These are phyloP conservation scores for Oreochromis mossambicus DNA, from an alignment of 2,797 vertebrate species.

Conservation along the genomic window DNA sequence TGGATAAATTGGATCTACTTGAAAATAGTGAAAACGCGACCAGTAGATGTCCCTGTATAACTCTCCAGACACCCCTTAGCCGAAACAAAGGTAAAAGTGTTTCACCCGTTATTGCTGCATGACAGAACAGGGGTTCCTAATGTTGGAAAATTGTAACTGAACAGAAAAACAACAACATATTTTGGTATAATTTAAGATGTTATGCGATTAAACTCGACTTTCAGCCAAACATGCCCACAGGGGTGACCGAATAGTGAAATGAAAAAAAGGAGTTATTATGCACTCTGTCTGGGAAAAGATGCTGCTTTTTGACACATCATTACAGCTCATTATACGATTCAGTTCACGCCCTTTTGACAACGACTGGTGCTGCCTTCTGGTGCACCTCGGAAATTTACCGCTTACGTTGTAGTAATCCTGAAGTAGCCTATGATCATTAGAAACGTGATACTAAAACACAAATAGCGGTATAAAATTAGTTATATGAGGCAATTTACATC, in stretches of 20 bases:
- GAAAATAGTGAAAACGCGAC: background rate
- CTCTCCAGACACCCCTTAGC: background rate
- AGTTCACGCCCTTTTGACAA: constrained; percentile 62
- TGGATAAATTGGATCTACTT: background rate
- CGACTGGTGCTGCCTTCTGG: background rate
- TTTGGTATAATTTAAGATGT: background rate
- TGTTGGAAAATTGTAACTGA: background rate
- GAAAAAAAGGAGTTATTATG: constrained; percentile 11
- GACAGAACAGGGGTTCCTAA: background rate
- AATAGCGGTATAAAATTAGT: background rate
- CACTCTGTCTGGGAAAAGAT: background rate
- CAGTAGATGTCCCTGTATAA: constrained; percentile 34
- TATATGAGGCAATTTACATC: background rate
- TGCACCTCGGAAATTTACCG: constrained; percentile 10
- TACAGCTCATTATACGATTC: constrained; percentile 28
- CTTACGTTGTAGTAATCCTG: background rate
- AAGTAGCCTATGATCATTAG: background rate
- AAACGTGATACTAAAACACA: background rate
- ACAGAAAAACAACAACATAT: background rate
- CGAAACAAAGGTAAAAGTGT: background rate
- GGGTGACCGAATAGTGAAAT: background rate
- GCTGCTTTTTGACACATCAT: constrained; percentile 36
- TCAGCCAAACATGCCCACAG: background rate
- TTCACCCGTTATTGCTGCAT: background rate
- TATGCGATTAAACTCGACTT: background rate